Percentiles rank a stretch among this genome's conserved stretches.
Evolutionary conservation across 1,140 invertebrate genomes (phyloP).

Genomic region (Copidosoma floridanum): DNA sequence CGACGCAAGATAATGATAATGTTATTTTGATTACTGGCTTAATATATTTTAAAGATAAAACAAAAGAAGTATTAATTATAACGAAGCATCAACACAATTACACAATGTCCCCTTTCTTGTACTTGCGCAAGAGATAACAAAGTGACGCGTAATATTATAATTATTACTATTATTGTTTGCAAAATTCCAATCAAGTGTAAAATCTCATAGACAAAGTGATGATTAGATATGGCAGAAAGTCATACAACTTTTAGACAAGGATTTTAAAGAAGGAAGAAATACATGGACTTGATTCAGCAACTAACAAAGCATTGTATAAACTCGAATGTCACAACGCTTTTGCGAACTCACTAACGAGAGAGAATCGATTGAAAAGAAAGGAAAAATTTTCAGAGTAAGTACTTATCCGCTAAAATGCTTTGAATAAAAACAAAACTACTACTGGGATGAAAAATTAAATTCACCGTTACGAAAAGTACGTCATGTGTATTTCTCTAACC

Average conservation of each 20-base stretch:
- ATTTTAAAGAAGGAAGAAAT: too few species aligned
- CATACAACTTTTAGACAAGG: too few species aligned
- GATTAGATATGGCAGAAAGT: too few species aligned
- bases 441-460: conserved; percentile 23
- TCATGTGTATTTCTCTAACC: conserved; percentile 36
- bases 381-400: conserved; percentile 20
- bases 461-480: conserved; percentile 27
- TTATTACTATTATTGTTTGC: too few species aligned
- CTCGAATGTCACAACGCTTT: conserved; percentile 26
- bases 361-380: conserved; percentile 23
- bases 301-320: conserved; percentile 27
- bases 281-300: conserved; percentile 15
- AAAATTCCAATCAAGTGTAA: too few species aligned
- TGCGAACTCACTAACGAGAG: conserved; percentile 31
- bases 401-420: conserved; percentile 30
- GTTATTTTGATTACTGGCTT: conserved; percentile 21
- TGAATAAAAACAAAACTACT: conserved; percentile 24
- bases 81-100: conserved; percentile 9
- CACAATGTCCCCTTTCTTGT: too few species aligned
- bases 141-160: not conserved
- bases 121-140: not conserved
- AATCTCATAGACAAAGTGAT: too few species aligned
- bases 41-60: too few species aligned
- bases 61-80: not conserved
- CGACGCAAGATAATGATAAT: conserved; percentile 6